phyloP scores from a whole-genome alignment of 2,113 vertebrate genomes.

The Fregata magnificens region DNA sequence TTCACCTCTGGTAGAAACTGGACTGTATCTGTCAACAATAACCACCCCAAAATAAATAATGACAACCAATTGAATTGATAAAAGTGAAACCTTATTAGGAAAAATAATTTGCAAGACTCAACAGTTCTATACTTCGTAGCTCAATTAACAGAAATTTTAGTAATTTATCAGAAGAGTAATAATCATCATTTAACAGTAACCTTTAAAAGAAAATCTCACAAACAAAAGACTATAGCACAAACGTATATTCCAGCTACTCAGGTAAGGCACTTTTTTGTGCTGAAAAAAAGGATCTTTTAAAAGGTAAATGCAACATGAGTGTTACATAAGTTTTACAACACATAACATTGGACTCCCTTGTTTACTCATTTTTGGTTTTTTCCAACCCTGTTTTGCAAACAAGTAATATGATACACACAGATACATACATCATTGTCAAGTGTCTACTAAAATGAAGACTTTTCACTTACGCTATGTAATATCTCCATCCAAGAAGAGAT shows the following conservation, averaged over 20 bases:
- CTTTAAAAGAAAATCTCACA: background rate
- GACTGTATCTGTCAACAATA: background rate
- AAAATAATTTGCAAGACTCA: background rate
- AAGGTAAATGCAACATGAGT: background rate
- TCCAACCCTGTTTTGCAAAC: background rate
- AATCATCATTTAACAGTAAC: background rate
- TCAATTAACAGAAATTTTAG: background rate
- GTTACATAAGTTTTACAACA: background rate
- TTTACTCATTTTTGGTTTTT: background rate
- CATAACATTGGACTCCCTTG: background rate
- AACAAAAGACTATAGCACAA: background rate
- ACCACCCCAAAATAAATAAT: background rate
- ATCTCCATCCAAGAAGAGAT: background rate
- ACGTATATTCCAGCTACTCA: background rate
- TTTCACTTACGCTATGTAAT: background rate
- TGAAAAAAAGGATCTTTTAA: background rate
- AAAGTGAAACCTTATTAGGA: background rate
- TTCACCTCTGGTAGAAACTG: background rate
- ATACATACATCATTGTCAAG: background rate
- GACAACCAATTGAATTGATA: background rate
- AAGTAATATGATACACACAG: background rate
- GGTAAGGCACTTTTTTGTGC: background rate
- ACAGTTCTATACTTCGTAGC: background rate
- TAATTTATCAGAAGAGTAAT: background rate
- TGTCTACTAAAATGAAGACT: background rate